phyloP scores from a whole-genome alignment of 1,140 invertebrate genomes.

The Ostrea denselamellosa region DNA sequence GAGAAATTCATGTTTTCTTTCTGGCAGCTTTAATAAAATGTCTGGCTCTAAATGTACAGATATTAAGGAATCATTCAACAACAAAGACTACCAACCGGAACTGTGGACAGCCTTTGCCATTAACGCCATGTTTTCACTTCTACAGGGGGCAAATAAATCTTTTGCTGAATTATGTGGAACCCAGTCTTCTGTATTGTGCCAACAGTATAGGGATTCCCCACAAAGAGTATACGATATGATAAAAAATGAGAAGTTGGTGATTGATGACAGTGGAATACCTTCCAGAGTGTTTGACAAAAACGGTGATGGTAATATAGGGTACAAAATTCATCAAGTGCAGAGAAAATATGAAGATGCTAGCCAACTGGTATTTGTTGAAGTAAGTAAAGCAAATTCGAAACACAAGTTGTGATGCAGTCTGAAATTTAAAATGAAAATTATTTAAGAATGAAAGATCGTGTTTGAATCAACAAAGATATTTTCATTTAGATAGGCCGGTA shows the following conservation, averaged over 20 bases:
- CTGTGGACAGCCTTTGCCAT: constrained; percentile 50
- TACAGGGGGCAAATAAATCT: constrained; percentile 38
- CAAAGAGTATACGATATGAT: not conserved
- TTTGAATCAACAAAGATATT: too few species aligned
- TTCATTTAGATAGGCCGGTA: not conserved
- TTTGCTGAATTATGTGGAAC: constrained; percentile 44
- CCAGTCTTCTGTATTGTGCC: constrained; percentile 24
- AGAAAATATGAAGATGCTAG: not conserved
- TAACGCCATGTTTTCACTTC: constrained; percentile 47
- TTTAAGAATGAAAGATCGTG: too few species aligned
- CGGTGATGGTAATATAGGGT: constrained; percentile 52
- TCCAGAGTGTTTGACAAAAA: constrained; percentile 39
- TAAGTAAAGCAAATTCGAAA: not conserved
- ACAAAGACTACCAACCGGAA: constrained; percentile 20
- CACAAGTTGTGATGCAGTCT: too few species aligned
- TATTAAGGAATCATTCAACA: not conserved
- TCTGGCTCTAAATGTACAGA: not conserved
- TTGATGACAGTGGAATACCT: constrained; percentile 33
- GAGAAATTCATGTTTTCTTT: not conserved
- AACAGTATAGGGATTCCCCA: not conserved
- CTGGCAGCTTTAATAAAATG: constrained; percentile 22
- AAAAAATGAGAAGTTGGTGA: constrained; percentile 26
- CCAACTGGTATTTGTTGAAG: not conserved
- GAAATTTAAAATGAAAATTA: too few species aligned
- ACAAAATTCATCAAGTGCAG: constrained; percentile 49